Percentiles rank a stretch among this genome's conserved stretches.
Conservation (phyloP, 2,113 vertebrate genomes). For the Amphiprion ocellaris region DNA sequence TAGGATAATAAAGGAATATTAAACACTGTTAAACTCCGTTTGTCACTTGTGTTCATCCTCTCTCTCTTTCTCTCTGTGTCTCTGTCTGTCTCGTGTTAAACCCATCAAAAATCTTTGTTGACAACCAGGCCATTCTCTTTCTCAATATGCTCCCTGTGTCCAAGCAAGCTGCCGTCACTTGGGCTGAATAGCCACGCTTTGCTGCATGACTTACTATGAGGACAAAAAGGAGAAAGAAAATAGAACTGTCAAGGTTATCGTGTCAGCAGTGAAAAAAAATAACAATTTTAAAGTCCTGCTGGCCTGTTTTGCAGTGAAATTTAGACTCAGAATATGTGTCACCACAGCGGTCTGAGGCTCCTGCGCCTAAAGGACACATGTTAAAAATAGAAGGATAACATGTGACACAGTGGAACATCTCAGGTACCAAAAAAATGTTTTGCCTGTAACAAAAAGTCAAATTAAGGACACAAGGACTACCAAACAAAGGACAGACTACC, state of each 20-base stretch:
- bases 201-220: constrained; percentile 49
- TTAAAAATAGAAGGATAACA: constrained; percentile 59
- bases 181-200: constrained; percentile 25
- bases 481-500: background rate
- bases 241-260: constrained; percentile 67
- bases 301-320: constrained; percentile 62
- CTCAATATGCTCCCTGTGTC: constrained; percentile 4
- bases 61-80: background rate
- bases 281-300: constrained; percentile 19
- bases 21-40: too few species aligned
- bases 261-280: constrained; percentile 17
- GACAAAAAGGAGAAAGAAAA: constrained; percentile 52
- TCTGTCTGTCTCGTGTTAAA: background rate
- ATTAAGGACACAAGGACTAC: background rate
- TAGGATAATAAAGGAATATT: background rate
- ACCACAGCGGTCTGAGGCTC: constrained; percentile 21
- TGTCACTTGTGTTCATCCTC: too few species aligned
- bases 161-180: constrained; percentile 8
- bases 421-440: background rate
- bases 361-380: constrained; percentile 39
- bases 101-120: constrained; percentile 25
- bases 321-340: constrained; percentile 55
- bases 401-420: constrained; percentile 13
- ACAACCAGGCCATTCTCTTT: constrained; percentile 1
- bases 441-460: constrained; percentile 7